Conservation (phyloP, 2,113 vertebrate genomes). For the Chloropsis cyanopogon region DNA sequence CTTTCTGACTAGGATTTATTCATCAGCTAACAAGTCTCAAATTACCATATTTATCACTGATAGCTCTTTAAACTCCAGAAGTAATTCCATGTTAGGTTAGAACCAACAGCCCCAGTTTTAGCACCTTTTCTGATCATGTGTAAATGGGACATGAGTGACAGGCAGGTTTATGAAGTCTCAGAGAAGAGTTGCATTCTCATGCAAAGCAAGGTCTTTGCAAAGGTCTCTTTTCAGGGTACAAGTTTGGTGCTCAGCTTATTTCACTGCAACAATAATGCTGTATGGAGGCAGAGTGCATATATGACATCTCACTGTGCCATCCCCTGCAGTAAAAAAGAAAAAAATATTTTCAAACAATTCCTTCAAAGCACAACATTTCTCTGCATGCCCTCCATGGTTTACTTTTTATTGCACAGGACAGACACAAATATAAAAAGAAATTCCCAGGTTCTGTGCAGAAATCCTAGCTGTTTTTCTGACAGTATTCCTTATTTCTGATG, state of each 20-base stretch:
- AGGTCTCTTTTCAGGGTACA: not conserved
- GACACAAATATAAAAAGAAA: not conserved
- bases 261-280: not conserved
- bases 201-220: not conserved
- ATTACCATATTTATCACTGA: not conserved
- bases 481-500: not conserved
- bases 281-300: not conserved
- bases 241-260: not conserved
- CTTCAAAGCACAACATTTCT: not conserved
- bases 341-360: not conserved
- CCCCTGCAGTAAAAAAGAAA: not conserved
- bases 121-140: not conserved
- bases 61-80: not conserved
- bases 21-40: not conserved
- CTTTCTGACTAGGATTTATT: not conserved
- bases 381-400: not conserved
- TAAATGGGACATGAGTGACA: not conserved
- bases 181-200: not conserved
- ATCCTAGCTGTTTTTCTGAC: not conserved
- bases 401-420: not conserved
- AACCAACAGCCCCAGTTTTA: not conserved
- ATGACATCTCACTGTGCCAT: not conserved
- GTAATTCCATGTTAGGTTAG: not conserved
- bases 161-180: not conserved
- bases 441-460: not conserved